Evolutionary conservation across 2,888 invertebrate genomes (phyloP), one percentile per base, ranked within the genome.

Genomic region (Drosophila pullipes): DNA sequence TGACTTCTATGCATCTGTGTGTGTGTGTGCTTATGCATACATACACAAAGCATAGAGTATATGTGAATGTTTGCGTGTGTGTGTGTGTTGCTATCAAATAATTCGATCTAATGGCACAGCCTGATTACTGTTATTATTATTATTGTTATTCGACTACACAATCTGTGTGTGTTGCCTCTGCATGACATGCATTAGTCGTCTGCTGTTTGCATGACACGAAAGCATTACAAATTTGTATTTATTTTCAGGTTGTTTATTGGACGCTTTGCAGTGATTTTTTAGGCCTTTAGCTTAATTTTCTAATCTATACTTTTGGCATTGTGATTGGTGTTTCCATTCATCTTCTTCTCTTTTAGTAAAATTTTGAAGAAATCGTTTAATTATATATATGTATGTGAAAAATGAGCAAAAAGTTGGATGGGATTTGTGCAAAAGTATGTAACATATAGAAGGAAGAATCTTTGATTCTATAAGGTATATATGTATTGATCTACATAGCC

Each of bases 11-110:
- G 37, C 18, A 18, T 18, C 0, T 10, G 11, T n/a, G 33, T 22
- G 22, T 72, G 53, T 66, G 63, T 47, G 35, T 63, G 28, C 33
- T 50, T n/a, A 28, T 63, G 53, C 49, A 66, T 65, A 60, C 52
- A 64, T 30, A 49, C 18, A 57, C 33, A 69, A 30, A 30, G 16
- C 30, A 30, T 22, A 9, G 1, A 55, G 4, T 28, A 18, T 35
- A 28, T 57, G n/a, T 44, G 10, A 16, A 7, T 30, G n/a, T 5
- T 3, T n/a, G 18, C 1, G 28, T 25, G 16, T 49, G 28, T 49
- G 1, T 25, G 7, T 47, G 25, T 28, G 25, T 49, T 47, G 39
- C 57, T 35, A 54, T 69, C 47, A 69, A 55, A 28, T 28, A 49
- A 39, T 41, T 68, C 6, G 3, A 68, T 54, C 16, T n/a, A 39